Evolutionary conservation across 2,113 vertebrate genomes (phyloP).

Genomic region (Tupaia chinensis): DNA sequence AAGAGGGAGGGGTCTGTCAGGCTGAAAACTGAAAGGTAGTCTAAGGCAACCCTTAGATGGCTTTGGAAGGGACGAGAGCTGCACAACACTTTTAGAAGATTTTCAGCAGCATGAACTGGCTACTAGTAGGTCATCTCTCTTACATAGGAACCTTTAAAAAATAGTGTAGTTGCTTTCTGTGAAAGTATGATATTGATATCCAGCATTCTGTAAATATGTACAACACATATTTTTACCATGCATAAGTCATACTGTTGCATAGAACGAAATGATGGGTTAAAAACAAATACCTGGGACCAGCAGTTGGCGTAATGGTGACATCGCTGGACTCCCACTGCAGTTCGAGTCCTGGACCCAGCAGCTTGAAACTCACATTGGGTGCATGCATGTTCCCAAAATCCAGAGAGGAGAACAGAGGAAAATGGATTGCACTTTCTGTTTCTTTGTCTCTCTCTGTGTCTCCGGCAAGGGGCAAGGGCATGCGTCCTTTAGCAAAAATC

Average conservation of each 20-base stretch:
- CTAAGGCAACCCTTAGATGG: neutral
- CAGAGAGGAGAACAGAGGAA: too few species aligned
- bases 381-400: too few species aligned
- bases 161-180: neutral
- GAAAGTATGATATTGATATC: neutral
- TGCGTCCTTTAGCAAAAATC: too few species aligned
- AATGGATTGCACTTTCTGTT: too few species aligned
- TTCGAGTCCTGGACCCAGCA: too few species aligned
- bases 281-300: neutral
- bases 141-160: slow-evolving; percentile 12
- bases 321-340: too few species aligned
- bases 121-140: neutral
- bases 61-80: neutral
- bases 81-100: neutral
- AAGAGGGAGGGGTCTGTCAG: neutral
- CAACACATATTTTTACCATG: neutral
- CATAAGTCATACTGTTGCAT: neutral
- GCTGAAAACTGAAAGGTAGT: neutral
- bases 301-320: too few species aligned
- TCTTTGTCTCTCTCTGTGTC: too few species aligned
- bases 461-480: too few species aligned
- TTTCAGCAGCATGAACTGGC: neutral
- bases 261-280: neutral
- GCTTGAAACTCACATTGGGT: too few species aligned
- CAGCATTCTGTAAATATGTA: neutral